Conservation (phyloP, 2,113 vertebrate species). For the Peromyscus leucopus region DNA sequence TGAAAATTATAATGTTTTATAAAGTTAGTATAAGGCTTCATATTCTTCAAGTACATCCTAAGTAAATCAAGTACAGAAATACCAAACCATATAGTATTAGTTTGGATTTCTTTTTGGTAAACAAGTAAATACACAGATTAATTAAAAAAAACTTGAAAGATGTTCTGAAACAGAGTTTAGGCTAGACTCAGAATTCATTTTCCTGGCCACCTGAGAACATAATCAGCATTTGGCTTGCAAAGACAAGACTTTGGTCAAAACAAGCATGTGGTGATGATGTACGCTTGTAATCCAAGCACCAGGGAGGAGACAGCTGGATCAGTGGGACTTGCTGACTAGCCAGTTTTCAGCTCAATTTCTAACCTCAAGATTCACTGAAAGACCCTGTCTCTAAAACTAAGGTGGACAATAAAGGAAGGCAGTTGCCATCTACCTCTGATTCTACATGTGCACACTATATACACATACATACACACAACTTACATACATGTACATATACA, state of each 20-base stretch:
- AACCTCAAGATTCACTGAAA: not conserved
- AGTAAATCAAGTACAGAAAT: not conserved
- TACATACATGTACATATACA: not conserved
- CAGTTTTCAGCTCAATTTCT: not conserved
- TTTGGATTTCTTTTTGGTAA: not conserved
- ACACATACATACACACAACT: not conserved
- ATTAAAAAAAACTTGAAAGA: not conserved
- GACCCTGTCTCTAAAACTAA: not conserved
- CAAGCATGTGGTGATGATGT: not conserved
- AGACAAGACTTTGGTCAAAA: not conserved
- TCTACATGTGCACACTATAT: not conserved
- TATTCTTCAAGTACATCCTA: not conserved
- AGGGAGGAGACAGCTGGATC: not conserved
- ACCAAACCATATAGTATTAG: not conserved
- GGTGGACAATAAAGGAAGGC: not conserved
- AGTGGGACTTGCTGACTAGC: not conserved
- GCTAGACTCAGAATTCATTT: not conserved
- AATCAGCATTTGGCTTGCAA: not conserved
- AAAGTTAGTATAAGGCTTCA: not conserved
- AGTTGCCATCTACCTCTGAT: not conserved
- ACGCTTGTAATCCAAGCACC: not conserved
- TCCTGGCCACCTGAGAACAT: not conserved
- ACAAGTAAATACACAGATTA: not conserved
- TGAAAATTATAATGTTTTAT: not conserved
- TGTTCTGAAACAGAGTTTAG: not conserved